phyloP scores from a whole-genome alignment of 2,113 vertebrate species.

The Psettodes erumei region DNA sequence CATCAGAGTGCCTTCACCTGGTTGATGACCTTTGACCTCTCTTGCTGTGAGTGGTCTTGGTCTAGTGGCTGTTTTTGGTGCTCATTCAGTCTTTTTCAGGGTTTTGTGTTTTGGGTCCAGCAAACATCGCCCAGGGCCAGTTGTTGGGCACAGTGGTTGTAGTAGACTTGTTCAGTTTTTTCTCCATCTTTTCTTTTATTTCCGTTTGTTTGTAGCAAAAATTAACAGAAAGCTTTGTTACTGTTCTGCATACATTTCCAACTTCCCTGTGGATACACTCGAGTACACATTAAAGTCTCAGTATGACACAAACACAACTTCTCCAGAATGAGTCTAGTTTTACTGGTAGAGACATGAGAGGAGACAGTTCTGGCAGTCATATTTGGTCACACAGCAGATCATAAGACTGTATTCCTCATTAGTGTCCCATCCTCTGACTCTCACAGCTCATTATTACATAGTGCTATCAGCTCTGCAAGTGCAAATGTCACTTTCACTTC shows the following conservation, averaged over 20 bases:
- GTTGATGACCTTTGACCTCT: background rate
- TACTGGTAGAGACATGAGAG: background rate
- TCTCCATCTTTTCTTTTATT: background rate
- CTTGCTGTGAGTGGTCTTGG: background rate
- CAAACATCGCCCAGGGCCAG: no score
- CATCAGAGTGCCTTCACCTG: no score
- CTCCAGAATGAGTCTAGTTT: background rate
- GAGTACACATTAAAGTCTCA: background rate
- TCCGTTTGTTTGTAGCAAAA: background rate
- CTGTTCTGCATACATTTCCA: background rate
- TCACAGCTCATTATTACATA: background rate
- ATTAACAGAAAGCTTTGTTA: background rate
- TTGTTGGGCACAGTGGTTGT: no score
- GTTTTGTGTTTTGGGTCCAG: no score
- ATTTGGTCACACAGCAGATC: constrained; percentile 21
- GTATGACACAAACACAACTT: background rate
- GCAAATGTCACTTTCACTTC: no score
- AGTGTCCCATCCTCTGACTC: background rate
- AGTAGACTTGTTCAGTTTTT: no score
- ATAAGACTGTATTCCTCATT: background rate
- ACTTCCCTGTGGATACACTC: background rate
- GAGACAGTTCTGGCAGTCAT: constrained; percentile 12
- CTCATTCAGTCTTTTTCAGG: no score
- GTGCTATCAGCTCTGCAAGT: background rate
- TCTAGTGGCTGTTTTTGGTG: background rate